Evolutionary conservation across 2,888 invertebrate species (phyloP), one percentile per base, ranked within the genome.

Genomic region (Rotaria macrura): DNA sequence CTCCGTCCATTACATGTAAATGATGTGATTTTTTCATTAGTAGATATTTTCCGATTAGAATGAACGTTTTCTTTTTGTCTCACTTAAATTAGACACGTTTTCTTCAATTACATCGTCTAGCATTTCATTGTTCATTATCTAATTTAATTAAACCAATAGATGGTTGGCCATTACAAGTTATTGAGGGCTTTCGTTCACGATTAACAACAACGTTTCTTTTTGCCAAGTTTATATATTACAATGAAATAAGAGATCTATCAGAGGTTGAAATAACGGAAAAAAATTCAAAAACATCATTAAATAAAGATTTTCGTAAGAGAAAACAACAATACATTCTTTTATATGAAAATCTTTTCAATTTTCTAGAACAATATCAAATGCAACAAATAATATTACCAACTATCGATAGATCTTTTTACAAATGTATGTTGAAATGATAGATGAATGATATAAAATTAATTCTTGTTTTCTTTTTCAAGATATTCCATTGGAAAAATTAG

Each of bases 211-310:
- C 79, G 43, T 79, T 79, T 79, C 43, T 79, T 40, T 79, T 12
- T 43, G 40, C 43, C 9, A 79, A 79, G 43, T 23, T 79, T n/a
- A n/a, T 43, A 1, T n/a, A 40, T n/a, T 79, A 79, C 25, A 79
- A 79, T n/a, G 79, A 43, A 79, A 14, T 79, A 79, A 40, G 79
- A 40, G 43, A 79, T 79, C 40, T 43, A n/a, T 43, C 14, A 9
- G 79, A 79, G 43, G 79, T 79, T 25, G 79, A 79, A 79, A 40
- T 79, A 10, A n/a, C 43, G 12, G 79, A 79, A 79, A 79, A 79
- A n/a, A n/a, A 4, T 9, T 40, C 79, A 12, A 79, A 40, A 79
- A 79, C 7, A 79, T 43, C 79, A n/a, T n/a, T 79, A 43, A 79
- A 79, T 23, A 79, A 43, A n/a, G 79, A 79, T 79, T 79, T 79